Base-by-base conservation (phyloP, 1,140 invertebrate species). In the Anastrepha ludens region DNA sequence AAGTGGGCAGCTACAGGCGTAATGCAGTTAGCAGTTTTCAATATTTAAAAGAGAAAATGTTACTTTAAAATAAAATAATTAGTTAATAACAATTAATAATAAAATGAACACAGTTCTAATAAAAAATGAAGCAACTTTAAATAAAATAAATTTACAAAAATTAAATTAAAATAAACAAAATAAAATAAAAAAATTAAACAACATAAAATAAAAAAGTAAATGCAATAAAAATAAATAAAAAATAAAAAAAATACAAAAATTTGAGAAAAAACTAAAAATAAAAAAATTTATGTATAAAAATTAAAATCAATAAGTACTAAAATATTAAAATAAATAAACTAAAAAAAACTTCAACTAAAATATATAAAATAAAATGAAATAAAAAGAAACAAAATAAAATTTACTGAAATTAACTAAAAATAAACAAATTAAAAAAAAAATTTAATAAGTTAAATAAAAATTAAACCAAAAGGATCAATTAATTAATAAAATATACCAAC, bases 1-100 rank as follows among this genome's bases (percentile, higher is more conserved):
- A 81, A 55, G 74, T 81, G 74, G 74, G 74, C 74, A 81, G 74
- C 74, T 81, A n/a, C 47, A n/a, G 74, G 74, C 74, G 74, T 81
- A 55, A 81, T 67, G 74, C 20, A 55, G 74, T 81, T 50, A 81
- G 55, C 74, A 50, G 47, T 81, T 81, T 15, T 50, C n/a, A 81
- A 29, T 81, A 55, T 17, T 8, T 55, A 20, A 81, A 17, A 81
- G 20, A 7, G 74, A 4, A 41, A 74, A 81, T 20, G 39, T 15
- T 2, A 20, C 55, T 81, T 81, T 81, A 13, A 8, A 4, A 15
- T 62, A 17, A 62, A 62, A 17, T 15, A 50, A 81, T 81, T 81
- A 81, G 55, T 81, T 55, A 50, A 81, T 81, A 29, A 29, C 29
- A 29, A 29, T 29, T 29, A 29, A 29, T 55, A 50, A 81, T 81